These are phyloP conservation scores for Cariama cristata DNA, from an alignment of 2,113 vertebrate genomes.

Conservation along the genomic window DNA sequence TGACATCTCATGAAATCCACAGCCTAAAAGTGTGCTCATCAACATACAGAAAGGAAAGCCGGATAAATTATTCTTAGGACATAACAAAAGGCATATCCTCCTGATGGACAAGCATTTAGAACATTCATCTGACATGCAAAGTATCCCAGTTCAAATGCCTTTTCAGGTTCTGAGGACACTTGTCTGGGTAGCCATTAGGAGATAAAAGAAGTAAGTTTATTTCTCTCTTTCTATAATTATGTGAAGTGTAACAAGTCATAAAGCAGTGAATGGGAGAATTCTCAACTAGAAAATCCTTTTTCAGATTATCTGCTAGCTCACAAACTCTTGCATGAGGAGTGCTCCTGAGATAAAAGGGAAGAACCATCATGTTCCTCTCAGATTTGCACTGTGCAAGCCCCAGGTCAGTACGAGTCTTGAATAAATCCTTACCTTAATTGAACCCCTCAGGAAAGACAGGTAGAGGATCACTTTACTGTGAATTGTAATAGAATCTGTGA, in stretches of 20 bases:
- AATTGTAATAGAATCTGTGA: slow-evolving; percentile 49
- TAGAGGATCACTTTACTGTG: slow-evolving; percentile 46
- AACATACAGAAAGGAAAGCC: background rate
- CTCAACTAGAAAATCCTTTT: background rate
- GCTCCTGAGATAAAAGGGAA: slow-evolving; percentile 54
- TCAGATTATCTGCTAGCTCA: background rate
- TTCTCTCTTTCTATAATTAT: background rate
- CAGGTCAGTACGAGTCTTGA: slow-evolving; percentile 1
- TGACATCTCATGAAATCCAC: background rate
- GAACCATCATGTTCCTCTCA: slow-evolving; percentile 20
- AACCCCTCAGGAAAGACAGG: slow-evolving; percentile 62
- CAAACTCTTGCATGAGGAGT: background rate
- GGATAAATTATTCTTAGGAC: background rate
- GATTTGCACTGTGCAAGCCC: slow-evolving; percentile 21
- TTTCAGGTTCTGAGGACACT: slow-evolving; percentile 7
- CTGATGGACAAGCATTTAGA: background rate
- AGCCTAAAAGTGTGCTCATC: background rate
- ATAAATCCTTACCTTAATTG: slow-evolving; percentile 63
- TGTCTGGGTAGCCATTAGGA: background rate
- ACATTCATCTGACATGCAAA: background rate
- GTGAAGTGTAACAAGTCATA: background rate
- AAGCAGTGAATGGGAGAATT: slow-evolving; percentile 17
- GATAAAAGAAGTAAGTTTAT: slow-evolving; percentile 21
- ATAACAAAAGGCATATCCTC: background rate
- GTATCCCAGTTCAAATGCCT: background rate